Evolutionary conservation across 2,113 vertebrate genomes (phyloP).

Genomic region (Austrofundulus limnaeus): DNA sequence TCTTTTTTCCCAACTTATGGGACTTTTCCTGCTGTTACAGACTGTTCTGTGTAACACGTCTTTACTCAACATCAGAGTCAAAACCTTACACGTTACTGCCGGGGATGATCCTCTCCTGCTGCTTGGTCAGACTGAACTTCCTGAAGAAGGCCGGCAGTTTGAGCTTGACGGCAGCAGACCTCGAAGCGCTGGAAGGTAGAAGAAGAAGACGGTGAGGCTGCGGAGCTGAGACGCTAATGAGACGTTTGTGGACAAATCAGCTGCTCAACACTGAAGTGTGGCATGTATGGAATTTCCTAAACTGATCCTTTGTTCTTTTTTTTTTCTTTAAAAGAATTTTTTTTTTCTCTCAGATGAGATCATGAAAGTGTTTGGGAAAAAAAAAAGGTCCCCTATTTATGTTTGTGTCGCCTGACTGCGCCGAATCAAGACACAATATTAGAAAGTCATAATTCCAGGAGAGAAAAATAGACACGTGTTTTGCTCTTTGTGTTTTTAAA

Average conservation of each 20-base stretch:
- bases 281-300: conserved; percentile 19
- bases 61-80: neutral
- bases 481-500: neutral
- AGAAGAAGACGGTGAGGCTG: neutral
- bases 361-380: neutral
- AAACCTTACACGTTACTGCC: conserved; percentile 72
- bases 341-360: neutral
- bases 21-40: too few species aligned
- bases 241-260: conserved; percentile 27
- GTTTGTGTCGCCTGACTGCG: neutral
- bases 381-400: neutral
- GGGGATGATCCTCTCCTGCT: conserved; percentile 67
- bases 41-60: too few species aligned
- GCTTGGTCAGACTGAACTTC: conserved; percentile 60
- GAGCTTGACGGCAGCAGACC: conserved; percentile 54
- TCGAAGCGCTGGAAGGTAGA: conserved; percentile 46
- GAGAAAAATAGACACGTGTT: conserved; percentile 1
- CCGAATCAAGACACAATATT: neutral
- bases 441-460: conserved; percentile 3
- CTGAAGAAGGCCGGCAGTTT: conserved; percentile 70
- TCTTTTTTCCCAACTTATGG: too few species aligned
- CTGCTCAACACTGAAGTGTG: conserved; percentile 12
- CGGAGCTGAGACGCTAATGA: conserved; percentile 40
- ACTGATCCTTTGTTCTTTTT: neutral
- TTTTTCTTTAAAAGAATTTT: neutral